Conservation (phyloP, 2,113 vertebrate genomes). For the Lamprologus ornatipinnis region DNA sequence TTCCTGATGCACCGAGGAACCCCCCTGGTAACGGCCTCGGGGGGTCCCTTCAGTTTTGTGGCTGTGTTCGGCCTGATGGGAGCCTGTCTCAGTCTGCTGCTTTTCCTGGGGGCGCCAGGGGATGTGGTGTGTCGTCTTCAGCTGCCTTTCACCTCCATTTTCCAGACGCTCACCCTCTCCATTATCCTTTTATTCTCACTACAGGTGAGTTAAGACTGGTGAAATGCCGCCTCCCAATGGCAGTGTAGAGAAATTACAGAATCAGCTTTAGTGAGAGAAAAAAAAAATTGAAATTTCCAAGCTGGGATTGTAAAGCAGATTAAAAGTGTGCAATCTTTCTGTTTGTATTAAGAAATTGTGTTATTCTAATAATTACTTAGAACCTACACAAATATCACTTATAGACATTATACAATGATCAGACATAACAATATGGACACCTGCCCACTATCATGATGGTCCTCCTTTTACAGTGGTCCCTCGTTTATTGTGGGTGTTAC, state of each 20-base stretch:
- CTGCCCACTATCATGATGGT: background rate
- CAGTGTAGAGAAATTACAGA: background rate
- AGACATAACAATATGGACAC: background rate
- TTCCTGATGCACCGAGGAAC: constrained; percentile 61
- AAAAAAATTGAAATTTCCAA: background rate
- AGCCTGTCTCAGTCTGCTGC: constrained; percentile 61
- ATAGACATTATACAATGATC: background rate
- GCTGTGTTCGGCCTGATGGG: constrained; percentile 64
- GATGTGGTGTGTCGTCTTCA: constrained; percentile 63
- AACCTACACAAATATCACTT: background rate
- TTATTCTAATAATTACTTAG: background rate
- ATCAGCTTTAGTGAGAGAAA: background rate
- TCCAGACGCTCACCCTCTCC: constrained; percentile 74
- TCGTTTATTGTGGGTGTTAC: background rate
- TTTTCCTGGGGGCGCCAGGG: constrained; percentile 65
- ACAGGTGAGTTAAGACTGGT: constrained; percentile 51
- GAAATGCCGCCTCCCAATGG: background rate
- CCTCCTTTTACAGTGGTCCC: background rate
- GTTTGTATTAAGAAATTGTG: background rate
- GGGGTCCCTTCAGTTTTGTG: constrained; percentile 61
- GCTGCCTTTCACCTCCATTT: constrained; percentile 63
- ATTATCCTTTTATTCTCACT: constrained; percentile 72
- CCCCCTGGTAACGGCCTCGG: constrained; percentile 65
- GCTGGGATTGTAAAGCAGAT: background rate
- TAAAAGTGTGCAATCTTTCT: background rate